A percentile compares a stretch with the other conserved stretches of the same genome.
phyloP scores from a whole-genome alignment of 2,797 vertebrate genomes.

The Cyprinodon diabolis region DNA sequence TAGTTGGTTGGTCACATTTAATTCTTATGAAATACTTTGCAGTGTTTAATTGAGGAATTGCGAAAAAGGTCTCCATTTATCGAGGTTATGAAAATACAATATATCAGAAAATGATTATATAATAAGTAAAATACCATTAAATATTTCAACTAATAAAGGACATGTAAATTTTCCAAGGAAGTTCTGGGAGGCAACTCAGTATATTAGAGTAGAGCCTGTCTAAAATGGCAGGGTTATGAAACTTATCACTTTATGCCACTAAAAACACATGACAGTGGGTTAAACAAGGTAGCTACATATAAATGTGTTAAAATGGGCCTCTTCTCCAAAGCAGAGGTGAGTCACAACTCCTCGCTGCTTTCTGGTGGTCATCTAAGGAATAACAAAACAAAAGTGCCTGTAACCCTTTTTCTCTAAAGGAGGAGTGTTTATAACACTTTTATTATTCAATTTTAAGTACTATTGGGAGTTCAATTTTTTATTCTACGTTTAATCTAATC shows the following conservation, averaged over 20 bases:
- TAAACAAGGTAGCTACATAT: neutral
- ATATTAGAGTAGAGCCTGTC: neutral
- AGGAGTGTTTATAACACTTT: neutral
- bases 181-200: neutral
- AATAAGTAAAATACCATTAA: neutral
- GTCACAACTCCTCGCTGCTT: constrained; percentile 42
- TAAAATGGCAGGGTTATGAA: neutral
- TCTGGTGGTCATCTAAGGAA: constrained; percentile 50
- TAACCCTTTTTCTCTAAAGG: neutral
- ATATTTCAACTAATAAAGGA: neutral
- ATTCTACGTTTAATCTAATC: neutral
- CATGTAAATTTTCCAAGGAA: neutral
- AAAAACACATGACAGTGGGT: neutral
- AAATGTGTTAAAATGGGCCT: neutral
- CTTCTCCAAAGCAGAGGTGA: neutral
- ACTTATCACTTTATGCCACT: neutral
- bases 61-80: neutral
- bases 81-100: neutral
- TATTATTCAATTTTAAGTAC: neutral
- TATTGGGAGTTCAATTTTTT: neutral
- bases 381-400: neutral
- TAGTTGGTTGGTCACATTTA: neutral
- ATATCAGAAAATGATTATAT: neutral
- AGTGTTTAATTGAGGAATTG: neutral
- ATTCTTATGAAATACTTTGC: neutral